Evolutionary conservation across 1,140 invertebrate species (phyloP), one percentile per base, ranked within the genome.

Genomic region (Pseudachorutes palmiensis): DNA sequence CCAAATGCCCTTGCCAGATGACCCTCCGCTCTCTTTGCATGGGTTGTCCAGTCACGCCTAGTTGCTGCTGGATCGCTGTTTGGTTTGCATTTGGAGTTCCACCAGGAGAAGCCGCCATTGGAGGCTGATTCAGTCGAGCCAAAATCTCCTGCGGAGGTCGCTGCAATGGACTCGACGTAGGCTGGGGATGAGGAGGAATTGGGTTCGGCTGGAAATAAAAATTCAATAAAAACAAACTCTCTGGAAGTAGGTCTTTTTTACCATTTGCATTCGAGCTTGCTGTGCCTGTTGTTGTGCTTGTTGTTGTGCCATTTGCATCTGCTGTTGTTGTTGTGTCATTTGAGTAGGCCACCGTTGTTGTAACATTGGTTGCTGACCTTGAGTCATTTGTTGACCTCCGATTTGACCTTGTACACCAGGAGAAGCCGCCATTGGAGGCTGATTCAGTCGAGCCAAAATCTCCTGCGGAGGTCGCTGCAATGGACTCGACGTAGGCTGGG

Each of bases 1-100:
- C 92, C 1, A 96, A 77, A 0, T 89, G 80, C 12, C 93, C 93
- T 72, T 85, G 85, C 91, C 91, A 94, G 75, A 94, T 91, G 48
- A 83, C 86, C 22, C 83, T 84, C 48, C 87, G 81, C 70, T 88
- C 86, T 48, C 66, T 70, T 62, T 57, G 69, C n/a, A 57, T 60
- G 62, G n/a, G n/a, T 61, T 59, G 22, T 62, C 32, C 24, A n/a
- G 62, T 32, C 61, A 41, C 63, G 19, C 26, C 45, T 14, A 60
- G 22, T 62, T 36, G 36, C 66, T 55, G 24, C 19, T 5, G 14
- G 1, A 14, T 30, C 1, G 14, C 24, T 19, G 26, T 32, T 33
- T 55, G 16, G 28, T 3, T 58, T 63, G 63, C 24, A 51, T 26
- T 30, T 2, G 59, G 29, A 31, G 61, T 2, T 36, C 14, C 24